Base-by-base conservation (phyloP, 2,888 invertebrate species). In the Lymantria dispar region DNA sequence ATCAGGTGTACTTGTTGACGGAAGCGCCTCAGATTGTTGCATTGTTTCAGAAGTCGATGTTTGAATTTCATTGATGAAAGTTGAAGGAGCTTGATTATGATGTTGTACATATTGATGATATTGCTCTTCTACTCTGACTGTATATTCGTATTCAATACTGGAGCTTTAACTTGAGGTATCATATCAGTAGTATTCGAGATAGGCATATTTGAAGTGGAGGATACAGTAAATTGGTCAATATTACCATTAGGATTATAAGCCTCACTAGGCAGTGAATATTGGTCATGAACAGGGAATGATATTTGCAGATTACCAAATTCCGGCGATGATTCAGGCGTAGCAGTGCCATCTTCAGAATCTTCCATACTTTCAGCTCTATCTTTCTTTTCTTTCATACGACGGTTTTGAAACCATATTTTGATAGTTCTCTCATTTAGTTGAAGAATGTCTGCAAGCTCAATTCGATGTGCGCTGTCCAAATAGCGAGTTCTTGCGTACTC, bases 361-460 rank as follows among this genome's bases (percentile, higher is more conserved):
- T 83, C 82, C 0, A 72, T 48, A 51, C 63, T 64, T 48, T 85
- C 86, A 1, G 75, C 67, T 39, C 84, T 84, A 54, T 94, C 94
- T 69, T 94, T 95, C 74, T 95, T 95, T 68, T 87, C 91, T 59
- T 95, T 95, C 96, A 96, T 96, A 0, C 96, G 85, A 0, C 96
- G 89, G 74, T 96, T 96, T 72, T 96, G 96, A 75, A 96, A 97
- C 96, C n/a, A n/a, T n/a, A n/a, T n/a, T n/a, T n/a, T n/a, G n/a
- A n/a, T n/a, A n/a, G n/a, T n/a, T n/a, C n/a, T n/a, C n/a, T n/a
- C n/a, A n/a, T n/a, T n/a, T n/a, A n/a, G n/a, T n/a, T n/a, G n/a
- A n/a, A n/a, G n/a, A 3, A 50, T 39, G 0, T 68, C 68, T 0
- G 78, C 72, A 0, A 97, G 89, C 67, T 95, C 94, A 14, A n/a